Evolutionary conservation across 2,888 invertebrate genomes (phyloP).

Genomic region (Scaptodrosophila latifasciaeformis): DNA sequence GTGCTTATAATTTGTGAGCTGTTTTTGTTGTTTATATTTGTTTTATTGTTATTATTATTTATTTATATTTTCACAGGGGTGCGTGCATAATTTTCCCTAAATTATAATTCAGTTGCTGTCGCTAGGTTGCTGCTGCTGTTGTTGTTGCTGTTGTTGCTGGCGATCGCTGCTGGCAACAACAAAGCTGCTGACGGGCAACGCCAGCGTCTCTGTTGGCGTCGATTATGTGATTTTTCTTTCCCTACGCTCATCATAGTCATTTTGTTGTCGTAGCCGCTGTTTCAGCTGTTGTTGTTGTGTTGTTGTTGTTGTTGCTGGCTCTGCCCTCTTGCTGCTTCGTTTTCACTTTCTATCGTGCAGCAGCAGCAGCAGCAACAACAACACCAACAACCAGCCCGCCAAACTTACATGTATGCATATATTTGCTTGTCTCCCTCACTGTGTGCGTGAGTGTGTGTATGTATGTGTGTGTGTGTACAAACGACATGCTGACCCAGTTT

Average conservation of each 20-base stretch:
- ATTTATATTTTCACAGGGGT: slow-evolving; percentile 49
- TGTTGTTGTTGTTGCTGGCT: slow-evolving; percentile 45
- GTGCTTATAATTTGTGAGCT: slow-evolving; percentile 2
- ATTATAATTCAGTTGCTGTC: slow-evolving; percentile 54
- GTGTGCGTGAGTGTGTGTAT: slow-evolving; percentile 5
- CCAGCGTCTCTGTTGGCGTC: slow-evolving; percentile 20
- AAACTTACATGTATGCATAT: slow-evolving; percentile 3
- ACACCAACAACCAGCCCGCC: slow-evolving; percentile 5
- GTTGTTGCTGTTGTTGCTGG: not conserved
- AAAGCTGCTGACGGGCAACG: too few relatives aligned
- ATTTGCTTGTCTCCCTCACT: slow-evolving; percentile 2
- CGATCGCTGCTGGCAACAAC: not conserved
- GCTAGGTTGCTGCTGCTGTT: slow-evolving; percentile 13
- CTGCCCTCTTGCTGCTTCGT: slow-evolving; percentile 63
- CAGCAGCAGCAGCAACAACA: slow-evolving; percentile 16
- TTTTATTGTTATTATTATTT: slow-evolving; percentile 30
- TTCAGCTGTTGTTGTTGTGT: slow-evolving; percentile 22
- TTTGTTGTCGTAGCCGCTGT: slow-evolving; percentile 62
- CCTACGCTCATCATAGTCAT: slow-evolving; percentile 43
- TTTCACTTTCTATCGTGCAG: slow-evolving; percentile 64
- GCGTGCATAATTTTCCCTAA: slow-evolving; percentile 65
- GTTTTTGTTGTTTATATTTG: slow-evolving; percentile 2
- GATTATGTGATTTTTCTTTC: slow-evolving; percentile 64
- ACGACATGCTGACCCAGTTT: slow-evolving; percentile 73
- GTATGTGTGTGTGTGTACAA: slow-evolving; percentile 38